Evolutionary conservation across 1,140 invertebrate species (phyloP).

Genomic region (Apis dorsata): DNA sequence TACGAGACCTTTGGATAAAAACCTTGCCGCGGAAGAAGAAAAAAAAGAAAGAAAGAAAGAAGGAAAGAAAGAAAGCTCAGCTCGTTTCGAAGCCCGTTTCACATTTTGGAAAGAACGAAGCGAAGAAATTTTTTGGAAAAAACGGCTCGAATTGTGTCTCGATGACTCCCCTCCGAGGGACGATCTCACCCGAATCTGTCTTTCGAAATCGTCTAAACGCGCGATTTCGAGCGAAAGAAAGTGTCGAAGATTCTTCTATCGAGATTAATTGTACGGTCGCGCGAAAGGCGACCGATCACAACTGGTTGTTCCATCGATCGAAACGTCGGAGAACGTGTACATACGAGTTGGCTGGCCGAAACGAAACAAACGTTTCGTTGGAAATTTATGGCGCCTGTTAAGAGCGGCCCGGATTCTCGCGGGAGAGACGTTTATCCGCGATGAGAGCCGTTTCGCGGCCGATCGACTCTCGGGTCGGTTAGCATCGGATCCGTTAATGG

Average conservation of each 20-base stretch:
- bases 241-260: background rate
- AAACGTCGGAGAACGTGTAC: background rate
- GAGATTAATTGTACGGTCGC: conserved; percentile 37
- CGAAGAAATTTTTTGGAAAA: no score
- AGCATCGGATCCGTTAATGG: conserved; percentile 13
- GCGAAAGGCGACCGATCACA: conserved; percentile 34
- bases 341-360: background rate
- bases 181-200: background rate
- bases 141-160: background rate
- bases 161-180: no score
- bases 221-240: conserved; percentile 1
- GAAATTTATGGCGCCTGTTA: background rate
- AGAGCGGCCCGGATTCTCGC: background rate
- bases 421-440: background rate
- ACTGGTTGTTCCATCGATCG: conserved; percentile 20
- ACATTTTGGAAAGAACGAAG: no score
- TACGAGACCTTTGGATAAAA: conserved; percentile 51
- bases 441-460: background rate
- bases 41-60: background rate
- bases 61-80: background rate
- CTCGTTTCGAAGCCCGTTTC: background rate
- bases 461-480: background rate
- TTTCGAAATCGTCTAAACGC: background rate
- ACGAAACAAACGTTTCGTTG: background rate
- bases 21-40: background rate